phyloP scores from a whole-genome alignment of 1,140 invertebrate genomes.

The Augochlora pura region DNA sequence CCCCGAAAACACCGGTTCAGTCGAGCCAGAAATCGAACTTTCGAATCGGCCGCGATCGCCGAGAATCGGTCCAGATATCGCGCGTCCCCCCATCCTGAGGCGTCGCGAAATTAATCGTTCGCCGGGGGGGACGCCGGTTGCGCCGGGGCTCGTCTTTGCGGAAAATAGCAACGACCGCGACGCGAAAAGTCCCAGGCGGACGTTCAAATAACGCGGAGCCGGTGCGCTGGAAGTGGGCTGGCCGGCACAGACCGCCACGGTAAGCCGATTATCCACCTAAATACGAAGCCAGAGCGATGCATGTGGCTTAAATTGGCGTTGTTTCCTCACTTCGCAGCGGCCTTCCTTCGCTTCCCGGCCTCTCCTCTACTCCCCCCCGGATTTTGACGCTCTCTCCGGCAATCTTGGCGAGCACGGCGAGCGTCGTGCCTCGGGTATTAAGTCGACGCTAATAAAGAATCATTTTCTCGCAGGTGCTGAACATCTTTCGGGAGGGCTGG shows the following conservation, averaged over 20 bases:
- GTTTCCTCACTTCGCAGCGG: conserved; percentile 57
- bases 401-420: background rate
- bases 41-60: background rate
- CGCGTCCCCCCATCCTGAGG: too few relatives aligned
- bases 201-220: conserved; percentile 54
- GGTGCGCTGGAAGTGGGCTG: conserved; percentile 71
- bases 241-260: conserved; percentile 69
- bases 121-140: too few relatives aligned
- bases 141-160: too few relatives aligned
- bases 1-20: too few relatives aligned
- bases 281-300: conserved; percentile 79
- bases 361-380: background rate
- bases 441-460: too few relatives aligned
- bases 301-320: conserved; percentile 77
- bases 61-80: too few relatives aligned
- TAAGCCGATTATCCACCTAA: conserved; percentile 80
- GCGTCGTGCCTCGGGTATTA: background rate
- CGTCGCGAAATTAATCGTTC: background rate
- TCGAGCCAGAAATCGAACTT: background rate
- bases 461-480: too few relatives aligned
- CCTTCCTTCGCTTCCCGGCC: conserved; percentile 17
- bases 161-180: too few relatives aligned
- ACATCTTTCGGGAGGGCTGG: too few relatives aligned
- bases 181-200: background rate
- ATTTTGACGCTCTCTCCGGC: conserved; percentile 6